Evolutionary conservation across 92 coral and sea anemone species (phyloP).

Genomic region (Zoanthus sansibaricus): DNA sequence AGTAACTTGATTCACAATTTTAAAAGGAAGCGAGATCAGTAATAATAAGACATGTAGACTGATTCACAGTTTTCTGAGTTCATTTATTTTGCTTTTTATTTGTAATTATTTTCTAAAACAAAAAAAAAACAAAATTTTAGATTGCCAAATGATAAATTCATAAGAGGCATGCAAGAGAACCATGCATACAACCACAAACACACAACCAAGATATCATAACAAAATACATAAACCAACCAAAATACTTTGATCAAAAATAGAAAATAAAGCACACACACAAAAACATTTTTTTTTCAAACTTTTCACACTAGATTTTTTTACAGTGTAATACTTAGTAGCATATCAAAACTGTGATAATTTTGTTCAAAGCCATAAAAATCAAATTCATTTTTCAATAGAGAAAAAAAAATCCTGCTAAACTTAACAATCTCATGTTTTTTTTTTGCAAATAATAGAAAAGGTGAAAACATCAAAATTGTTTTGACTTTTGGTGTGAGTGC

Average conservation of each 20-base stretch:
- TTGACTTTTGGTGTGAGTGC: constrained; percentile 25
- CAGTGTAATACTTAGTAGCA: neutral
- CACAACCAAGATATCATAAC: neutral
- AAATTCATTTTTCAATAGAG: neutral
- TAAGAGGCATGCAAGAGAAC: neutral
- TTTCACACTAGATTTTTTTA: neutral
- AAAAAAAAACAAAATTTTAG: too few relatives aligned
- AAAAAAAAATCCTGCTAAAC: neutral
- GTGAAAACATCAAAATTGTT: neutral
- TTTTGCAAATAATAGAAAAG: neutral
- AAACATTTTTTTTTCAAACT: neutral
- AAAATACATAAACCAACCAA: neutral
- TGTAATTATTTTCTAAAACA: neutral
- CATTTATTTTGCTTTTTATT: neutral
- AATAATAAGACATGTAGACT: neutral
- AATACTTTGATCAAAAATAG: neutral
- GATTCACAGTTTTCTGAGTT: neutral
- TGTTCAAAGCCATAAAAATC: neutral
- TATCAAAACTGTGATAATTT: neutral
- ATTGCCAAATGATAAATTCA: neutral
- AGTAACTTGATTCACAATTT: constrained; percentile 9
- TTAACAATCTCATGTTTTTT: too few relatives aligned
- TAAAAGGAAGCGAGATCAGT: neutral
- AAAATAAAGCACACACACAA: constrained; percentile 42
- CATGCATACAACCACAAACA: neutral